Conservation (phyloP, 2,113 vertebrate genomes). For the Periophthalmodon schlosseri region DNA sequence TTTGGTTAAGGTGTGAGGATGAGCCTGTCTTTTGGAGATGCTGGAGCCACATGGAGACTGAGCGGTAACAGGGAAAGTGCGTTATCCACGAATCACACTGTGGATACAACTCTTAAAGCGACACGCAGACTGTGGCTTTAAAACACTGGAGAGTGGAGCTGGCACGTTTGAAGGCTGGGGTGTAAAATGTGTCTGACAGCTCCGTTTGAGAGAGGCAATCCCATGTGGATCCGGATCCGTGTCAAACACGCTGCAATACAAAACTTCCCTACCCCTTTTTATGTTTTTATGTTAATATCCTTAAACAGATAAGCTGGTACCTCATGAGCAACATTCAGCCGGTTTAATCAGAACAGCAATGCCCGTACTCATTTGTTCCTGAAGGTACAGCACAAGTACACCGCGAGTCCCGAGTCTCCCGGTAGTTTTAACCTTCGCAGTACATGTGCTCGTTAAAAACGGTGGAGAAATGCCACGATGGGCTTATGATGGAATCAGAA, state of each 20-base stretch:
- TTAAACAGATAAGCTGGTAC: background rate
- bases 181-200: conserved; percentile 9
- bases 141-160: background rate
- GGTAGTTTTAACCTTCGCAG: conserved; percentile 32
- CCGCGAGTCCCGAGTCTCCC: conserved; percentile 24
- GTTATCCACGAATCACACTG: background rate
- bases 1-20: conserved; percentile 33
- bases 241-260: conserved; percentile 3
- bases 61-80: background rate
- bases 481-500: conserved; percentile 36
- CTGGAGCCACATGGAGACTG: conserved; percentile 12
- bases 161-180: conserved; percentile 1
- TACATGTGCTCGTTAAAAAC: background rate
- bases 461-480: background rate
- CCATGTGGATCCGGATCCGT: conserved; percentile 22
- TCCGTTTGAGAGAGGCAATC: background rate
- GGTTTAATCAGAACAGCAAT: background rate
- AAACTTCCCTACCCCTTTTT: background rate
- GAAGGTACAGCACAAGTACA: conserved; percentile 30
- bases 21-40: background rate
- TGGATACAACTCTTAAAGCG: background rate
- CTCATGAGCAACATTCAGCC: background rate
- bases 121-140: background rate
- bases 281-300: background rate
- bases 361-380: conserved; percentile 18